Conservation (phyloP, 1,140 invertebrate species). For the Trichomalopsis sarcophagae region DNA sequence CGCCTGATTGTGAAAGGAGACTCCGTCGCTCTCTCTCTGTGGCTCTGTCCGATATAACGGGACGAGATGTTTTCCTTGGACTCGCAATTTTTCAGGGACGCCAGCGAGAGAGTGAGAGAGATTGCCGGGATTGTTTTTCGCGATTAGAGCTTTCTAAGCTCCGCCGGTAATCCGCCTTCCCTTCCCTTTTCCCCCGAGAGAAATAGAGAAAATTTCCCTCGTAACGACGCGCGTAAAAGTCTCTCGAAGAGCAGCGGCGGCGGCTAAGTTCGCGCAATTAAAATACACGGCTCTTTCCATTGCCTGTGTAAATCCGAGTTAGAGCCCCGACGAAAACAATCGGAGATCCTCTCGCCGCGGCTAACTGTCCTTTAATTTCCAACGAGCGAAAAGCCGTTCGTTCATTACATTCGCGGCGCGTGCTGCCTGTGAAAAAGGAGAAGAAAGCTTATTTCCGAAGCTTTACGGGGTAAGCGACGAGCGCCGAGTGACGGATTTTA, state of each 20-base stretch:
- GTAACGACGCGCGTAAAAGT: too few relatives aligned
- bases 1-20: background rate
- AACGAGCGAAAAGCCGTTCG: background rate
- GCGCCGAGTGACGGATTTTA: background rate
- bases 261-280: background rate
- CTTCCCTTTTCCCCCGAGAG: too few relatives aligned
- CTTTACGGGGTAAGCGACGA: background rate
- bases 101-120: background rate
- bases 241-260: too few relatives aligned
- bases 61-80: background rate
- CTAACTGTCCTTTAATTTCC: conserved; percentile 12
- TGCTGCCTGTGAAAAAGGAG: background rate
- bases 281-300: background rate
- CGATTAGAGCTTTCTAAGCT: background rate
- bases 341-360: background rate
- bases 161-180: background rate
- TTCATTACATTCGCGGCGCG: background rate
- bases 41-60: too few relatives aligned
- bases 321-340: conserved; percentile 4
- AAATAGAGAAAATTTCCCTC: too few relatives aligned
- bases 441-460: background rate
- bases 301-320: conserved; percentile 30
- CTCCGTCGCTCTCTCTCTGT: too few relatives aligned
- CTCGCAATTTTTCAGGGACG: background rate
- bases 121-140: background rate